phyloP scores from a whole-genome alignment of 2,113 vertebrate genomes.

The Hippolais icterina region DNA sequence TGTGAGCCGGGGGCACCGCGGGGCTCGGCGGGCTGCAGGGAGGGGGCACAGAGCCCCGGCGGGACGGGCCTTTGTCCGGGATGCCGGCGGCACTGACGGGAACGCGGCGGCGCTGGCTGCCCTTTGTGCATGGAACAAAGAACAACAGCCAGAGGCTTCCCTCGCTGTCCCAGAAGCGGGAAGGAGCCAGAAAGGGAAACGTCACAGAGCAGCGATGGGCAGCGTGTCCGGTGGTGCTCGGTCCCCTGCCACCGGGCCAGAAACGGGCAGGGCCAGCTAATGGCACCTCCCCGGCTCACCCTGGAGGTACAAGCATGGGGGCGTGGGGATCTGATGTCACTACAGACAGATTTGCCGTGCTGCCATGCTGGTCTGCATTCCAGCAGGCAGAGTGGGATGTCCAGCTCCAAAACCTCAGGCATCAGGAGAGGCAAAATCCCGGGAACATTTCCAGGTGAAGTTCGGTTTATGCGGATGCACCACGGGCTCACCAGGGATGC shows the following conservation, averaged over 20 bases:
- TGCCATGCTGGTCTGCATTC: background rate
- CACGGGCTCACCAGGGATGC: background rate
- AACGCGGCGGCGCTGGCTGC: background rate
- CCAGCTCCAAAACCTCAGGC: background rate
- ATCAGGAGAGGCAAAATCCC: rapidly evolving
- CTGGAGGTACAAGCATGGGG: background rate
- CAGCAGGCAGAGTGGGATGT: rapidly evolving
- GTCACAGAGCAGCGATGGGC: background rate
- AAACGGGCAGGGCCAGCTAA: background rate
- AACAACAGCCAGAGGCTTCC: background rate
- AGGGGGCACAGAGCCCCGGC: rapidly evolving
- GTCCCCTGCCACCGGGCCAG: background rate
- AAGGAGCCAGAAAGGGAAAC: background rate
- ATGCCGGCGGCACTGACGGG: background rate
- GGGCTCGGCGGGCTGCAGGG: background rate
- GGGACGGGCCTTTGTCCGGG: background rate
- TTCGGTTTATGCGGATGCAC: rapidly evolving
- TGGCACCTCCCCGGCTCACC: background rate
- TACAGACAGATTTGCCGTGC: rapidly evolving
- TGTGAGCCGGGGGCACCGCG: background rate
- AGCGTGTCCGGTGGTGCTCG: rapidly evolving
- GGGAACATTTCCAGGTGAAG: background rate
- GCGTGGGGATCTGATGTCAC: rapidly evolving
- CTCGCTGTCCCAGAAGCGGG: background rate
- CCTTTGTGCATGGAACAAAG: slow-evolving; percentile 31